Evolutionary conservation across 2,888 invertebrate species (phyloP).

Genomic region (Chaetogeoica ovagalla): DNA sequence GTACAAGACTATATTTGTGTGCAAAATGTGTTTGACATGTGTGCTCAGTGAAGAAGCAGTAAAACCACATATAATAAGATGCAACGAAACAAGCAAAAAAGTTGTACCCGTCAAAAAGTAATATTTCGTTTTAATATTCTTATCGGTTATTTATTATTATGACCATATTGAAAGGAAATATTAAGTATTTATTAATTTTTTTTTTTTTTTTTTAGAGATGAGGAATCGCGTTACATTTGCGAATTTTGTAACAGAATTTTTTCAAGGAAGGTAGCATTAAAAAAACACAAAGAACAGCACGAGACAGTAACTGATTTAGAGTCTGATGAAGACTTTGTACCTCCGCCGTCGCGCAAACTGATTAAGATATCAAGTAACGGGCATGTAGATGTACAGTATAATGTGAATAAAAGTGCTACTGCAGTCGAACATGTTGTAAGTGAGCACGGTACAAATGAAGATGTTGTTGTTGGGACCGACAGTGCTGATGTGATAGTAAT

Average conservation of each 20-base stretch:
- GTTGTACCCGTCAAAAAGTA: not conserved
- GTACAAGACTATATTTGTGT: not conserved
- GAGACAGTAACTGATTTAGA: not conserved
- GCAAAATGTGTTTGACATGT: slow-evolving; percentile 10
- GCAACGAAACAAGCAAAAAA: not conserved
- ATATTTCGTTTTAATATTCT: not conserved
- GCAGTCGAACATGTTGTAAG: too few species aligned
- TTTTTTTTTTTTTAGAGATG: slow-evolving; percentile 1
- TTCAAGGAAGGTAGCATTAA: not conserved
- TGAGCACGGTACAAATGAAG: too few species aligned
- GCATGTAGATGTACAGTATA: too few species aligned
- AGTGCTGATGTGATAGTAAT: too few species aligned
- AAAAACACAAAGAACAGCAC: slow-evolving; percentile 4
- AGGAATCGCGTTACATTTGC: slow-evolving; percentile 3
- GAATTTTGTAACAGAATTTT: not conserved
- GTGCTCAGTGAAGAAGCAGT: not conserved
- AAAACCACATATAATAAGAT: not conserved
- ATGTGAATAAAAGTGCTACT: too few species aligned
- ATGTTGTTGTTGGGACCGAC: too few species aligned
- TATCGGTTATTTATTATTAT: too few species aligned
- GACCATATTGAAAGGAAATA: not conserved
- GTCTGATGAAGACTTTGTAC: not conserved
- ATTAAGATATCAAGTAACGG: too few species aligned
- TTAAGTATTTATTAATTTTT: not conserved
- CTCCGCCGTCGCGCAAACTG: not conserved